A percentile compares a stretch with the other conserved stretches of the same genome.
These are phyloP conservation scores for Pseudachorutes palmiensis DNA, from an alignment of 1,140 invertebrate species.

Conservation along the genomic window DNA sequence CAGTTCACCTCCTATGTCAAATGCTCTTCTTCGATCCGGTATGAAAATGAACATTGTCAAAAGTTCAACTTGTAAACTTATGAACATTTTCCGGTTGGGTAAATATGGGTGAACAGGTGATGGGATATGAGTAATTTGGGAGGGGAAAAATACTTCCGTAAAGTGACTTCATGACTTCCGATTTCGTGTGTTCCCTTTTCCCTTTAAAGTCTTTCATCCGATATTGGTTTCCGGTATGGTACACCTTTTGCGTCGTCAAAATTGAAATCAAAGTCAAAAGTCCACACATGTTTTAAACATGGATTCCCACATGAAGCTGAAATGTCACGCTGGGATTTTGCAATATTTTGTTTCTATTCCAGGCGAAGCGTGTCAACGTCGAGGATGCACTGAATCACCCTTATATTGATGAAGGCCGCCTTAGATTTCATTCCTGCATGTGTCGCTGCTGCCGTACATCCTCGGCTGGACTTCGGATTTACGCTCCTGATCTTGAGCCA, in stretches of 20 bases:
- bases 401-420: slow-evolving; percentile 92
- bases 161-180: slow-evolving; percentile 5
- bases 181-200: background rate
- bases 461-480: slow-evolving; percentile 67
- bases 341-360: slow-evolving; percentile 38
- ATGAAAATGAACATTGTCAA: slow-evolving; percentile 42
- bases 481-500: slow-evolving; percentile 87
- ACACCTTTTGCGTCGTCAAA: too few species aligned
- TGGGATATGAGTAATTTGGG: too few species aligned
- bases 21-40: slow-evolving; percentile 98
- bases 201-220: background rate
- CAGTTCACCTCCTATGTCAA: slow-evolving; percentile 92
- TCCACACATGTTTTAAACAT: too few species aligned
- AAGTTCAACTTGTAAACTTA: background rate
- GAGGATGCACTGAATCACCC: slow-evolving; percentile 90
- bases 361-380: slow-evolving; percentile 90
- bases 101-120: background rate
- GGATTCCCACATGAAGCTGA: too few species aligned
- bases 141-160: too few species aligned
- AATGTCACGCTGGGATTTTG: too few species aligned
- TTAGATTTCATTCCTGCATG: slow-evolving; percentile 99
- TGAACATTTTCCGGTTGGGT: background rate
- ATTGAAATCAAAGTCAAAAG: too few species aligned
- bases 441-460: slow-evolving; percentile 91
- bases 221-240: background rate